Evolutionary conservation across 2,797 vertebrate genomes (phyloP), one percentile per base, ranked within the genome.

Genomic region (Phrynocephalus guinanensis): DNA sequence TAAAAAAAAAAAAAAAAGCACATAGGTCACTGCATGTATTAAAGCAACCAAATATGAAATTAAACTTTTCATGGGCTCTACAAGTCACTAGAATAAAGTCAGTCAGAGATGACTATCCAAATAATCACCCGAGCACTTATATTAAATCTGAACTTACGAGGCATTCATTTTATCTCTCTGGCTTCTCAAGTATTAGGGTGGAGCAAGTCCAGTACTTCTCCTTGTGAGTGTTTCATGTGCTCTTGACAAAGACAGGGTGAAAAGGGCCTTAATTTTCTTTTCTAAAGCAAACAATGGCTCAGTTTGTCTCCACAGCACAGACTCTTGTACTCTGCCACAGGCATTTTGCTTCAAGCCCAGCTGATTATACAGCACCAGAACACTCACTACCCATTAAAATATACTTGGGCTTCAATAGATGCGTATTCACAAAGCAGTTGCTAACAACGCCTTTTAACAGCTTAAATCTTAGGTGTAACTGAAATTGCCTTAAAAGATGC

Each of bases 261-360:
- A 95, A 94, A 90, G 3, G 4, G 67, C 83, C 93, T 90, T 90
- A 93, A 95, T 94, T 95, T 95, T 92, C 90, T 91, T 86, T 92
- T 77, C 60, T 85, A 89, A 92, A 90, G 90, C 71, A 89, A 95
- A 93, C 88, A 95, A 95, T 92, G 80, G 84, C 82, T 75, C 82
- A 82, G 86, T 83, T 87, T 90, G 91, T 93, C 91, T 94, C 83
- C 90, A 89, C 89, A 91, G 89, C 78, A 86, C 8, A 81, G 18
- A 67, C 83, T 92, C 94, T 93, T 80, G 75, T 82, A 80, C 48
- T 87, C 94, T 76, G 93, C 87, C 90, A 90, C 79, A 91, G 89
- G 87, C 63, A 91, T 91, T 66, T 90, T 88, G 66, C 90, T 94
- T 93, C 89, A 86, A 95, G 92, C 84, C 87, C 85, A 95, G 94